These are phyloP conservation scores for Campoplex nolae DNA, from an alignment of 2,888 invertebrate species.

Conservation along the genomic window DNA sequence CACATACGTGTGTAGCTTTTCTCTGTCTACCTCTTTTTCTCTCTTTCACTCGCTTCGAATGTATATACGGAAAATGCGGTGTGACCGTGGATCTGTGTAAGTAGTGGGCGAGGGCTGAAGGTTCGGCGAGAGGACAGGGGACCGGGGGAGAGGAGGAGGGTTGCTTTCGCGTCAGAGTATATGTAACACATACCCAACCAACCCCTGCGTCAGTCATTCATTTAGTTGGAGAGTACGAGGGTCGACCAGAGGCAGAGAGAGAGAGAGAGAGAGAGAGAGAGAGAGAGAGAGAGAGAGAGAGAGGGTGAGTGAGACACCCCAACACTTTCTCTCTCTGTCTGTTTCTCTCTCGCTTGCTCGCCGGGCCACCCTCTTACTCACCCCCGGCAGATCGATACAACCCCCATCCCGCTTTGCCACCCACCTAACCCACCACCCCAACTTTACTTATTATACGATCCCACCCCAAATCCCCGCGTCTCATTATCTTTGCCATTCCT, in stretches of 20 bases:
- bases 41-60: constrained; percentile 18
- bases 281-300: constrained; percentile 11
- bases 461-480: constrained; percentile 78
- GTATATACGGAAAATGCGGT: constrained; percentile 58
- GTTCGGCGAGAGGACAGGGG: constrained; percentile 35
- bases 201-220: constrained; percentile 84
- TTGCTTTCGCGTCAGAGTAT: constrained; percentile 69
- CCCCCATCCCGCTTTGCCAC: constrained; percentile 78
- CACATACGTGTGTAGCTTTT: constrained; percentile 54
- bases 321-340: constrained; percentile 29
- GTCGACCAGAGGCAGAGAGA: constrained; percentile 86
- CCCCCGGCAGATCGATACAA: constrained; percentile 83
- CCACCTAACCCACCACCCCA: constrained; percentile 71
- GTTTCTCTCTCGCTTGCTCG: constrained; percentile 76
- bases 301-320: constrained; percentile 80
- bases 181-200: constrained; percentile 77
- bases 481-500: constrained; percentile 83
- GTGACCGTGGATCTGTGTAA: constrained; percentile 64
- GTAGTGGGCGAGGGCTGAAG: constrained; percentile 35
- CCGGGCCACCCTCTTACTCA: constrained; percentile 76
- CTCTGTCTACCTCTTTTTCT: not conserved
- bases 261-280: constrained; percentile 85
- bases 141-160: constrained; percentile 3
- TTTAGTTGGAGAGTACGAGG: constrained; percentile 86
- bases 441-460: constrained; percentile 74